Conservation (phyloP, 2,797 vertebrate genomes). For the Molossus molossus region DNA sequence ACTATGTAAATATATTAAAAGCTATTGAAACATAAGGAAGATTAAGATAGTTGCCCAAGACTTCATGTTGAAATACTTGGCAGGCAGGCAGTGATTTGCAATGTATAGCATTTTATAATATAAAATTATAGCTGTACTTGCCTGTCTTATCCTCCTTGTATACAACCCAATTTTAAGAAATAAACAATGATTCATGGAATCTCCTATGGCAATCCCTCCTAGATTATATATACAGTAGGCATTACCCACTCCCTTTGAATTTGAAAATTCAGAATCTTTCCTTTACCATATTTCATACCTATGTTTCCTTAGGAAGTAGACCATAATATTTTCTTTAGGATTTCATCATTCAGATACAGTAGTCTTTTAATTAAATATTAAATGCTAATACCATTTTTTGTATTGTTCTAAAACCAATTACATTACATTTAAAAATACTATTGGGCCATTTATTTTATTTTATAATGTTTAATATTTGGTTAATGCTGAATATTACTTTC, state of each 20-base stretch:
- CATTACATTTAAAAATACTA: background rate
- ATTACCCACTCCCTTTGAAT: background rate
- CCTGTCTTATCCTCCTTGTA: background rate
- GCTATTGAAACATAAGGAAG: background rate
- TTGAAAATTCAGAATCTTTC: constrained; percentile 18
- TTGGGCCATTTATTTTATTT: background rate
- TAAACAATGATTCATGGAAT: background rate
- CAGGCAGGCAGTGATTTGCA: background rate
- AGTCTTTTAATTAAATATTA: constrained; percentile 24
- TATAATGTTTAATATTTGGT: constrained; percentile 46
- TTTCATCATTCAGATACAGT: background rate
- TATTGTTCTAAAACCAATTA: background rate
- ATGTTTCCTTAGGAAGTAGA: constrained; percentile 29
- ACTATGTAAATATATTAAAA: constrained; percentile 7
- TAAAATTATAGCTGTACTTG: background rate
- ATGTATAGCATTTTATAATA: background rate
- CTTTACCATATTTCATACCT: background rate
- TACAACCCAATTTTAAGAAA: background rate
- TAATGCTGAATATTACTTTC: background rate
- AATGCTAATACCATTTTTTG: background rate
- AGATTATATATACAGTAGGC: background rate
- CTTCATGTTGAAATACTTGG: background rate
- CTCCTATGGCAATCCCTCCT: background rate
- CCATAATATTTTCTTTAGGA: background rate
- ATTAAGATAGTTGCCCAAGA: background rate